Evolutionary conservation across 1,140 invertebrate species (phyloP), one percentile per base, ranked within the genome.

Genomic region (Macrobrachium rosenbergii): DNA sequence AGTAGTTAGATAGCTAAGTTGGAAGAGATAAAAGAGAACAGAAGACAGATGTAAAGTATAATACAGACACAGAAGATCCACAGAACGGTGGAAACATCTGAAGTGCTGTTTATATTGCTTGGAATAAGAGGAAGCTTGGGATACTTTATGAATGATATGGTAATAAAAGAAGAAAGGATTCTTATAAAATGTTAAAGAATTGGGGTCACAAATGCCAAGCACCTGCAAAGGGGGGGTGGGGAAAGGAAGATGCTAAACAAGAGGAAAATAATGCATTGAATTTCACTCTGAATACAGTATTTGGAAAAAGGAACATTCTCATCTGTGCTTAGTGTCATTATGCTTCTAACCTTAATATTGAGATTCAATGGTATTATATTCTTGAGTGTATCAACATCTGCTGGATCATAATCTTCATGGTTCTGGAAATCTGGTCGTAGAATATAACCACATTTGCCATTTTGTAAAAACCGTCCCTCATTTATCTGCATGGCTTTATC

Each of bases 401-500:
- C 95, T 0, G 97, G 96, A 92, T 96, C 95, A 91, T 96, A 99
- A 23, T 94, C 94, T n/a, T 96, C 95, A 2, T 93, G 92, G 67
- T 96, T 95, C 96, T 99, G 97, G 88, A 97, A 98, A 14, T 96
- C 94, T 0, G 98, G 98, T 91, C 97, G 96, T n/a, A 99, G 92
- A 0, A 99, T 93, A 92, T 98, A 99, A 16, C 99, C 99, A 92
- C 97, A 99, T 82, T 94, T 94, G 0, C 97, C 97, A 92, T 99
- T 99, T 89, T 96, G 95, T 64, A 96, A 93, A 91, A 99, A 99
- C 91, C 96, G 96, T 0, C 96, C 97, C 90, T 97, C 95, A 93
- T 99, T 99, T 0, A 99, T 90, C 91, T 99, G 98, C 97, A 99
- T 99, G 5, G 96, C 93, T 92, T 96, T 96, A 91, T 99, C 98